Conservation (phyloP, 2,797 vertebrate genomes). For the Lutjanus campechanus region DNA sequence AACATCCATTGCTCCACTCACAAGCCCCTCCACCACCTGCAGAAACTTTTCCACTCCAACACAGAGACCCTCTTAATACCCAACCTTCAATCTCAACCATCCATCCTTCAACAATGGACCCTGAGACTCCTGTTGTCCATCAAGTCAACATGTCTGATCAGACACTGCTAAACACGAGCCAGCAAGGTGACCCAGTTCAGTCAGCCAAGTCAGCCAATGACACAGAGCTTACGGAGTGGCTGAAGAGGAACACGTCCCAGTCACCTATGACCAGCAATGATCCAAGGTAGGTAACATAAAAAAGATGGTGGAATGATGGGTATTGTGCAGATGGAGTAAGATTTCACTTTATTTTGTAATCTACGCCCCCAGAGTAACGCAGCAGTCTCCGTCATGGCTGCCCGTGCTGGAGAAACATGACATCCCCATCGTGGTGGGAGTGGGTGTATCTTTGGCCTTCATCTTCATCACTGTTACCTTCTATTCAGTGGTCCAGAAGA, state of each 20-base stretch:
- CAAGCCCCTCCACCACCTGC: conserved; percentile 11
- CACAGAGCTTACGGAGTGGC: conserved; percentile 69
- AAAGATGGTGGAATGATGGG: neutral
- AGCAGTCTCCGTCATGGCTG: conserved; percentile 80
- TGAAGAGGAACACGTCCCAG: conserved; percentile 84
- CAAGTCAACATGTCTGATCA: conserved; percentile 47
- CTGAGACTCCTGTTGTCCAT: conserved; percentile 29
- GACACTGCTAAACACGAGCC: conserved; percentile 62
- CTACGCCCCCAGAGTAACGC: conserved; percentile 72
- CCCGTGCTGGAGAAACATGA: conserved; percentile 87
- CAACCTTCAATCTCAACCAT: conserved; percentile 29
- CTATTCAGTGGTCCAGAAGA: conserved; percentile 88
- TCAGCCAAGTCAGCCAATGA: conserved; percentile 58
- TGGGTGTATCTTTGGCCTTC: conserved; percentile 86
- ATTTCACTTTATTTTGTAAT: conserved; percentile 6
- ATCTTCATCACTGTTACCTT: conserved; percentile 89
- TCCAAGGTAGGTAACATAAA: conserved; percentile 72
- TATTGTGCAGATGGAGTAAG: neutral
- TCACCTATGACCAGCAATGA: conserved; percentile 84
- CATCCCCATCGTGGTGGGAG: conserved; percentile 88
- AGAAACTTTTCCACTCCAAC: conserved; percentile 26
- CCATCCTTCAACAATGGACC: conserved; percentile 4
- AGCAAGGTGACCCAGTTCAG: conserved; percentile 36
- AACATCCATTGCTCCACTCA: conserved; percentile 6
- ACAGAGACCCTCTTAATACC: conserved; percentile 6